A percentile compares a stretch with the other conserved stretches of the same genome.
Evolutionary conservation across 2,888 invertebrate species (phyloP).

Genomic region (Nomada ferruginata): DNA sequence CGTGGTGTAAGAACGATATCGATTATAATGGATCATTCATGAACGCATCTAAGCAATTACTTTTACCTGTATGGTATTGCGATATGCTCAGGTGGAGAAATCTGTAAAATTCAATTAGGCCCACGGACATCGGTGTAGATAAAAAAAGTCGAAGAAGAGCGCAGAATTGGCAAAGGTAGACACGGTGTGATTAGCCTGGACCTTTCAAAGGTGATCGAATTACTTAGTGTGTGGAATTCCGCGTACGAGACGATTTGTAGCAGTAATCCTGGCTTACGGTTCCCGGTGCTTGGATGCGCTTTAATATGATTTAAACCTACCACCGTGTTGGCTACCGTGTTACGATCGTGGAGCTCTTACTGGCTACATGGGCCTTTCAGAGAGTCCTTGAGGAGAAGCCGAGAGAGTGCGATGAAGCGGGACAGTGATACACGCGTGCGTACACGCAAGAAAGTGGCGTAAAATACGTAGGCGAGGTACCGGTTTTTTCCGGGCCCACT

Average conservation of each 20-base stretch:
- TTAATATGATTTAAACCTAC: constrained; percentile 79
- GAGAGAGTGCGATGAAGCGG: constrained; percentile 38
- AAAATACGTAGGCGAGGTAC: constrained; percentile 69
- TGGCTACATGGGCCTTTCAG: constrained; percentile 51
- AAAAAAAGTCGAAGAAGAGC: neutral
- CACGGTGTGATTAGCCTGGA: constrained; percentile 38
- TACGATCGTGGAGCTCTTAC: constrained; percentile 68
- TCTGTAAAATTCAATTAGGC: neutral
- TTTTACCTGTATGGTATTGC: too few relatives aligned
- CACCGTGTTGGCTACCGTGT: constrained; percentile 76
- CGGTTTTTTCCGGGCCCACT: constrained; percentile 55
- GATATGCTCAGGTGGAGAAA: too few relatives aligned
- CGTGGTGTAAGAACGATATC: too few relatives aligned
- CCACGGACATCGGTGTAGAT: neutral
- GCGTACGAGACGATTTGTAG: constrained; percentile 52
- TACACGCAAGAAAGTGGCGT: constrained; percentile 69
- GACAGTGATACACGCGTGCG: constrained; percentile 60
- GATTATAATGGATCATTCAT: too few relatives aligned
- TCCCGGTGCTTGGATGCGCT: constrained; percentile 70
- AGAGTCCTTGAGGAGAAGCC: constrained; percentile 66
- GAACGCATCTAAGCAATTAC: too few relatives aligned
- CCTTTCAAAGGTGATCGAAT: constrained; percentile 59
- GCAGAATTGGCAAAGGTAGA: constrained; percentile 5
- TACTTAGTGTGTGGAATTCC: constrained; percentile 54
- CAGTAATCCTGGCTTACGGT: constrained; percentile 70